These are phyloP conservation scores for Galleria mellonella DNA, from an alignment of 1,140 invertebrate genomes.

Conservation along the genomic window DNA sequence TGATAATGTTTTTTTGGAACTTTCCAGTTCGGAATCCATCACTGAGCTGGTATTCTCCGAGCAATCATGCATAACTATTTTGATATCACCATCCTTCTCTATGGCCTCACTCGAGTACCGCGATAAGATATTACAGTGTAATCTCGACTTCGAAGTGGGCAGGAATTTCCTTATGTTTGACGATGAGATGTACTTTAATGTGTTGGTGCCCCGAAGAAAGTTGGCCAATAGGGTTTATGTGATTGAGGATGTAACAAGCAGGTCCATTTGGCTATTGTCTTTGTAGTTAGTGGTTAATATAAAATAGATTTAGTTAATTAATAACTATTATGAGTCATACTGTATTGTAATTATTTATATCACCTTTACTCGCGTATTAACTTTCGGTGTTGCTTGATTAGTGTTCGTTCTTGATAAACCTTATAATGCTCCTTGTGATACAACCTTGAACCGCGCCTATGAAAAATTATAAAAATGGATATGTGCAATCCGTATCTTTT, in stretches of 20 bases:
- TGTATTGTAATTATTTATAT: too few relatives aligned
- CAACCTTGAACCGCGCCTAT: too few relatives aligned
- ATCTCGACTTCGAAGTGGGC: slow-evolving; percentile 41
- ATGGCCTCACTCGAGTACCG: slow-evolving; percentile 18
- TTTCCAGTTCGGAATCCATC: slow-evolving; percentile 34
- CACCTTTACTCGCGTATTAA: not conserved
- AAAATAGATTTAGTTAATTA: not conserved
- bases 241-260: slow-evolving; percentile 55
- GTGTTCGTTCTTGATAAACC: too few relatives aligned
- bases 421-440: too few relatives aligned
- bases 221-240: slow-evolving; percentile 37
- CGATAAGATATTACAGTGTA: slow-evolving; percentile 48
- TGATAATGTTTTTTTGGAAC: too few relatives aligned
- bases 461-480: too few relatives aligned
- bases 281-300: not conserved
- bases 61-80: slow-evolving; percentile 30
- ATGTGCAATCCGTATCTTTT: too few relatives aligned
- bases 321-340: too few relatives aligned
- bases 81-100: slow-evolving; percentile 22
- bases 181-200: slow-evolving; percentile 27
- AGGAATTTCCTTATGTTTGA: slow-evolving; percentile 58
- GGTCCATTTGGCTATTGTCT: slow-evolving; percentile 22
- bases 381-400: not conserved
- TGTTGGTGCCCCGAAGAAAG: slow-evolving; percentile 30
- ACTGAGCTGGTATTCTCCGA: slow-evolving; percentile 31